Percentiles rank a stretch among this genome's conserved stretches.
phyloP scores from a whole-genome alignment of 2,797 vertebrate species.

The Cuniculus paca region DNA sequence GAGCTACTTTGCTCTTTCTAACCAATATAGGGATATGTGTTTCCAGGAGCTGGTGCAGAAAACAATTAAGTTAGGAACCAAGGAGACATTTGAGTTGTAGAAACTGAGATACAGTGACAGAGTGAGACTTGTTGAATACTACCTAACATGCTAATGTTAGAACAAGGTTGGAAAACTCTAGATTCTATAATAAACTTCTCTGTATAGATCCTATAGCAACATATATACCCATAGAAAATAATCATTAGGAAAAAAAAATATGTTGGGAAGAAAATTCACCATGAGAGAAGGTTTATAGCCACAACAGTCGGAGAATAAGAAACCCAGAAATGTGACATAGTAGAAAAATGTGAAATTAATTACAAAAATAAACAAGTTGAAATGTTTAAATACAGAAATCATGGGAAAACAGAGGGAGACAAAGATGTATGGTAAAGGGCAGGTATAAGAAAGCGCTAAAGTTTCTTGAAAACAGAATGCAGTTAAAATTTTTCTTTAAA shows the following conservation, averaged over 20 bases:
- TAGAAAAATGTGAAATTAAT: background rate
- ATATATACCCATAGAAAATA: background rate
- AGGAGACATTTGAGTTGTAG: background rate
- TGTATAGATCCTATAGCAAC: background rate
- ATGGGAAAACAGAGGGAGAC: background rate
- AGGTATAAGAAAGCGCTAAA: background rate
- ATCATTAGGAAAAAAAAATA: constrained; percentile 15
- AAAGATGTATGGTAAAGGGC: background rate
- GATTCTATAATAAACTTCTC: background rate
- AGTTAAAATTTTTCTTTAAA: background rate
- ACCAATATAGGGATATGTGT: background rate
- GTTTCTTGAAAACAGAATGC: background rate
- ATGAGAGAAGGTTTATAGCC: background rate
- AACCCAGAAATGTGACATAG: background rate
- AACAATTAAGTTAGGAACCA: constrained; percentile 18
- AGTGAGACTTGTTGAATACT: background rate
- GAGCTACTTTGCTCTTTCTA: background rate
- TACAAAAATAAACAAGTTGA: background rate
- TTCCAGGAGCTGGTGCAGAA: background rate
- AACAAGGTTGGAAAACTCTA: background rate
- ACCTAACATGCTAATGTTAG: background rate
- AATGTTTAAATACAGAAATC: constrained; percentile 29
- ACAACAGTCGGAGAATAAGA: background rate
- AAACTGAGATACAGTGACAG: background rate
- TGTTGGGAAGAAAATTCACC: background rate